A percentile compares a stretch with the other conserved stretches of the same genome.
phyloP scores from a whole-genome alignment of 1,140 invertebrate genomes.

The Zaprionus taronus region DNA sequence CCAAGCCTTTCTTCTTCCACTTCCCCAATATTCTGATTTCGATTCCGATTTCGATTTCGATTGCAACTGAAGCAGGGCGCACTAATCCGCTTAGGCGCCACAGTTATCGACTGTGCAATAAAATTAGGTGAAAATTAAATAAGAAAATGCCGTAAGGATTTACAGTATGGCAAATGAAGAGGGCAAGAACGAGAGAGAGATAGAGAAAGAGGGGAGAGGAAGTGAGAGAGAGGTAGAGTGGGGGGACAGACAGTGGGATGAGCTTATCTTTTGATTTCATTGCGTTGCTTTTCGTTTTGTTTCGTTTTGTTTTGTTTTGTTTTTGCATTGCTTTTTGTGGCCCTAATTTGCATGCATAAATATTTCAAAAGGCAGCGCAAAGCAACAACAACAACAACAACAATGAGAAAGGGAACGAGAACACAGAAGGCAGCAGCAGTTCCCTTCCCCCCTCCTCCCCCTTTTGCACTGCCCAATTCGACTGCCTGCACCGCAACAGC shows the following conservation, averaged over 20 bases:
- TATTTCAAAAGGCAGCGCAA: conserved; percentile 58
- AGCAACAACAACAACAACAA: conserved; percentile 10
- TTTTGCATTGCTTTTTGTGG: conserved; percentile 34
- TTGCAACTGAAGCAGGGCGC: neutral
- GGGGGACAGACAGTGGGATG: neutral
- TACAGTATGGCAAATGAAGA: neutral
- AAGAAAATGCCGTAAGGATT: conserved; percentile 13
- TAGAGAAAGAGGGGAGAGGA: too few species aligned
- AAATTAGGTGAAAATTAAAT: conserved; percentile 33
- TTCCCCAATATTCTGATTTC: neutral
- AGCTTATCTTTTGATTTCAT: conserved; percentile 14
- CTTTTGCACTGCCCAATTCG: neutral
- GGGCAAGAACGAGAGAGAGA: neutral
- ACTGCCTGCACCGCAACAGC: conserved; percentile 21
- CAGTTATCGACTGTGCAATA: conserved; percentile 8
- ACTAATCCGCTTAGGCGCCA: conserved; percentile 14
- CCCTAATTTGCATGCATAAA: conserved; percentile 73
- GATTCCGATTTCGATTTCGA: neutral
- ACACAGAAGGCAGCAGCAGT: neutral
- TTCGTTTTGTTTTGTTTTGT: conserved; percentile 27
- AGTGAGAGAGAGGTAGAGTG: neutral
- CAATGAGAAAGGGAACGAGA: neutral
- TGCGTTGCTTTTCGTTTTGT: conserved; percentile 9
- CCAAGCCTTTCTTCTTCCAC: too few species aligned
- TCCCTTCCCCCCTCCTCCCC: neutral